These are phyloP conservation scores for Agrypnus murinus DNA, from an alignment of 2,888 invertebrate species.

Conservation along the genomic window DNA sequence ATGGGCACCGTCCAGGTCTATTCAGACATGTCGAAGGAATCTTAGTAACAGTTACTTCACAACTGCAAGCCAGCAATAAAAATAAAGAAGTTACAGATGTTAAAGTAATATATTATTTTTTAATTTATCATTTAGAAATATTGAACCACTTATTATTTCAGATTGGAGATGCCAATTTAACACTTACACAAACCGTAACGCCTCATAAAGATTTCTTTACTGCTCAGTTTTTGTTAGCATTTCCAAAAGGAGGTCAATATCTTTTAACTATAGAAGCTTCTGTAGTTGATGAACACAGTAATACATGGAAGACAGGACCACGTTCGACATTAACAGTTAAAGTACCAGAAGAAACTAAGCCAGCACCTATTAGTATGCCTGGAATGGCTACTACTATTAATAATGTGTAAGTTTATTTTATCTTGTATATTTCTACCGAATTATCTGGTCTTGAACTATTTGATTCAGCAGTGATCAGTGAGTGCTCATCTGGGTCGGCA, in stretches of 20 bases:
- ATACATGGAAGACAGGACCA: constrained; percentile 94
- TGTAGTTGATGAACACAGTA: constrained; percentile 88
- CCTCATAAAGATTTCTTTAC: constrained; percentile 97
- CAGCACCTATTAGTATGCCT: constrained; percentile 67
- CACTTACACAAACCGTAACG: constrained; percentile 85
- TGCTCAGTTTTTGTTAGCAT: constrained; percentile 90
- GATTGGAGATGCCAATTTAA: constrained; percentile 68
- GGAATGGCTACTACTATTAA: constrained; percentile 68
- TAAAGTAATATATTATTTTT: constrained; percentile 65
- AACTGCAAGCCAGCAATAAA: constrained; percentile 72
- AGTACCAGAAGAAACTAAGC: constrained; percentile 78
- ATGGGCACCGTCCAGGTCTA: constrained; percentile 79
- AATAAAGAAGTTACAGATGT: constrained; percentile 65
- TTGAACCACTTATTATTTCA: constrained; percentile 52
- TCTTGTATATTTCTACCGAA: too few relatives aligned
- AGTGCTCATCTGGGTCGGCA: too few relatives aligned
- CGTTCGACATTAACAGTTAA: constrained; percentile 84
- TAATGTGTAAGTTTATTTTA: constrained; percentile 66
- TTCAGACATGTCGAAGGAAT: constrained; percentile 83
- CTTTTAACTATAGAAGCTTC: constrained; percentile 88
- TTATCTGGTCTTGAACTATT: too few relatives aligned
- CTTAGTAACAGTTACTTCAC: constrained; percentile 81
- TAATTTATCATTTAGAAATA: constrained; percentile 29
- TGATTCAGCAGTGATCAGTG: too few relatives aligned
- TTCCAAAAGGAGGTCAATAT: constrained; percentile 81